Evolutionary conservation across 2,113 vertebrate species (phyloP).

Genomic region (Gopherus evgoodei): DNA sequence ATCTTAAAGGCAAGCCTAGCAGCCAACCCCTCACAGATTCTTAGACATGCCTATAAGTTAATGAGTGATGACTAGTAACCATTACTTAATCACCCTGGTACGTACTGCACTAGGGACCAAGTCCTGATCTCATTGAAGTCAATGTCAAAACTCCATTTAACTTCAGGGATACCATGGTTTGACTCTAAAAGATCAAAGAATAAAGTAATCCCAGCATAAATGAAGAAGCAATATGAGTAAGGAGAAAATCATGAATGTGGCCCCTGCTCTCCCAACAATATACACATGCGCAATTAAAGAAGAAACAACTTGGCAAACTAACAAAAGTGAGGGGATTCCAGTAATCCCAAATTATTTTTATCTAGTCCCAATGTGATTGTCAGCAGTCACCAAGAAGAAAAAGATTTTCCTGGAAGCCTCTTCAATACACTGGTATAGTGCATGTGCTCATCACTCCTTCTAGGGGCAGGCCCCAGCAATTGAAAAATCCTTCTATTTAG

Average conservation of each 20-base stretch:
- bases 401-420: not conserved
- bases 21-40: not conserved
- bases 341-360: not conserved
- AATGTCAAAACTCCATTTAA: not conserved
- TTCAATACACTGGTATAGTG: not conserved
- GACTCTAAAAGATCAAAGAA: not conserved
- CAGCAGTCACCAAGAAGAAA: not conserved
- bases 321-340: not conserved
- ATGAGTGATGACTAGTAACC: not conserved
- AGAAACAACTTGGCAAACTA: not conserved
- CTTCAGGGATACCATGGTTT: not conserved
- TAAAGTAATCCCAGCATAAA: not conserved
- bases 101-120: not conserved
- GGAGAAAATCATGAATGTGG: not conserved
- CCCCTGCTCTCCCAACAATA: not conserved
- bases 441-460: not conserved
- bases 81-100: not conserved
- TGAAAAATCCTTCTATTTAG: not conserved
- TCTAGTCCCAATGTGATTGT: not conserved
- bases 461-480: not conserved
- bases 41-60: not conserved
- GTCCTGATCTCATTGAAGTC: not conserved
- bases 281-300: not conserved
- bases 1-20: not conserved
- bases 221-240: not conserved